Conservation (phyloP, 2,797 vertebrate species). For the Borostomias antarcticus region DNA sequence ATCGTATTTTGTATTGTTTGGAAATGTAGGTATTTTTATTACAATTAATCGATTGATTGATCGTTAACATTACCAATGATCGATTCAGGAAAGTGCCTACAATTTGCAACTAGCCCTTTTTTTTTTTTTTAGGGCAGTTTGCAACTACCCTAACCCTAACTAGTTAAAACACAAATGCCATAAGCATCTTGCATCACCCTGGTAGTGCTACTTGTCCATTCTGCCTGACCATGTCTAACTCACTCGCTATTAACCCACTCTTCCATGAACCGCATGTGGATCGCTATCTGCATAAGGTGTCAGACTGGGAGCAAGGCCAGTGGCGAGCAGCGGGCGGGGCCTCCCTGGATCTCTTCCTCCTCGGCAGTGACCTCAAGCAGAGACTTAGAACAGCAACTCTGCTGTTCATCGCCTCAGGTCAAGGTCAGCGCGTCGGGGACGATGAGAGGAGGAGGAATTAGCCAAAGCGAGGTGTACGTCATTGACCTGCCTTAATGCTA, state of each 20-base stretch:
- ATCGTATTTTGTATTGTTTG: too few relatives aligned
- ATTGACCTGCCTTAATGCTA: constrained; percentile 49
- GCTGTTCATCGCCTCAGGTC: constrained; percentile 3
- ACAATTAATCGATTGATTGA: too few relatives aligned
- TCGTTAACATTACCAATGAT: too few relatives aligned
- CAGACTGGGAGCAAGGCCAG: not conserved
- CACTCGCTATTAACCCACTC: constrained; percentile 1
- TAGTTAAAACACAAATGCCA: too few relatives aligned
- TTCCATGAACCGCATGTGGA: not conserved
- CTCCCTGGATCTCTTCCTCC: too few relatives aligned
- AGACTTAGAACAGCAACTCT: not conserved
- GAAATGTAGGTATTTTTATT: too few relatives aligned
- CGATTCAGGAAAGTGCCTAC: too few relatives aligned
- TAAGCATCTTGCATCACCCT: too few relatives aligned
- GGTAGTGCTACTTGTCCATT: not conserved
- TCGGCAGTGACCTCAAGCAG: constrained; percentile 1
- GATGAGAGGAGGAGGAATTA: constrained; percentile 13
- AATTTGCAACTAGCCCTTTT: too few relatives aligned
- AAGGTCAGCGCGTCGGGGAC: constrained; percentile 17
- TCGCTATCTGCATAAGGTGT: not conserved
- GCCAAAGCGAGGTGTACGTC: constrained; percentile 19
- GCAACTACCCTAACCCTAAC: too few relatives aligned
- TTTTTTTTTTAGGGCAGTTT: too few relatives aligned
- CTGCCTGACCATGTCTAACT: not conserved
- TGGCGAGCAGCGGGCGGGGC: not conserved